Evolutionary conservation across 2,888 invertebrate genomes (phyloP).

Genomic region (Calameuta pallipes): DNA sequence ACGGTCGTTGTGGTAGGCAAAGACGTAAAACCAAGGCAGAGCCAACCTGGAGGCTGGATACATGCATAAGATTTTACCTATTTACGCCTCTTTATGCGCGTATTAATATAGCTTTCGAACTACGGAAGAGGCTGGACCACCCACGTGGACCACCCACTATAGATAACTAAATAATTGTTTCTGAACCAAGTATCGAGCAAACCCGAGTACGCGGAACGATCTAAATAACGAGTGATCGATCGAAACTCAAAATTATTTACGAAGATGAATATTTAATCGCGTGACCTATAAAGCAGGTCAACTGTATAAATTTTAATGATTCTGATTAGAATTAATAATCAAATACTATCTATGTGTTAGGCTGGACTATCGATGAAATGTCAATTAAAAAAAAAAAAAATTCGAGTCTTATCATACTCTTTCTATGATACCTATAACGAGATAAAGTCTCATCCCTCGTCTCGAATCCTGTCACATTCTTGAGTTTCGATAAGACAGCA

Average conservation of each 20-base stretch:
- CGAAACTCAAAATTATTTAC: neutral
- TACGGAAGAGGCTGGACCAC: neutral
- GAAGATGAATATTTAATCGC: neutral
- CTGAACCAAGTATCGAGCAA: neutral
- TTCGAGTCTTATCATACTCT: neutral
- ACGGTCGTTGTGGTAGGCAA: neutral
- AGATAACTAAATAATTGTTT: neutral
- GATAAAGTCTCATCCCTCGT: neutral
- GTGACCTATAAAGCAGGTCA: neutral
- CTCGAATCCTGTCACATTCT: neutral
- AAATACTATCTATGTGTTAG: neutral
- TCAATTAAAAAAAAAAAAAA: neutral
- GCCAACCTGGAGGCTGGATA: neutral
- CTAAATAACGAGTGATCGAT: neutral
- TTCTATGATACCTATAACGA: neutral
- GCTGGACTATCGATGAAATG: neutral
- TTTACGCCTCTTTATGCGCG: constrained; percentile 2
- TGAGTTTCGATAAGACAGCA: neutral
- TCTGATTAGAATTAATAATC: neutral
- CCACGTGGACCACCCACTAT: neutral
- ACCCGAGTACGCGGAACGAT: neutral
- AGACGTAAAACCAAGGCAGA: neutral
- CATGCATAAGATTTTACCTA: neutral
- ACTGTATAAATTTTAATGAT: neutral
- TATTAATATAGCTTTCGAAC: neutral